phyloP scores from a whole-genome alignment of 1,140 invertebrate genomes.

The Procambarus virginalis region DNA sequence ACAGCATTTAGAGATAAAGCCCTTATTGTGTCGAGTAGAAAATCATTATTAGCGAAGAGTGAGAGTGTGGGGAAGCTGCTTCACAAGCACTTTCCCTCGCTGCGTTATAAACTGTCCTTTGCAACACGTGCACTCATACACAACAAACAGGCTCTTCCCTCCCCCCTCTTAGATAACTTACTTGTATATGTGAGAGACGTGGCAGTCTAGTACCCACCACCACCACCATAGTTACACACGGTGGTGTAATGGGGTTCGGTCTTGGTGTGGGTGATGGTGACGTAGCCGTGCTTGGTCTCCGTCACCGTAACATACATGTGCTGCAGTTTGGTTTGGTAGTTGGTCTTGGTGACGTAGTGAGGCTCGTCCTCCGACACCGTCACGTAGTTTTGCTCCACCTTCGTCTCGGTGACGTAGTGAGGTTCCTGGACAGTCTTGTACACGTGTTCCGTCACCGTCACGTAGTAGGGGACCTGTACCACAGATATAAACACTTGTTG shows the following conservation, averaged over 20 bases:
- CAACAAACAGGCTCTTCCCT: too few species aligned
- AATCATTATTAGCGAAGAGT: too few species aligned
- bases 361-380: conserved; percentile 68
- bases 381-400: conserved; percentile 69
- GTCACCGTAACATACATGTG: conserved; percentile 70
- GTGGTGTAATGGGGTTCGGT: conserved; percentile 67
- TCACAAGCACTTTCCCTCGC: too few species aligned
- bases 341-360: conserved; percentile 69
- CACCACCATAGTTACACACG: conserved; percentile 69
- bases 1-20: too few species aligned
- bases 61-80: too few species aligned
- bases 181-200: too few species aligned
- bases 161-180: too few species aligned
- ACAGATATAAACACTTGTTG: background rate
- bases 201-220: background rate
- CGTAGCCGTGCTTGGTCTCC: conserved; percentile 70
- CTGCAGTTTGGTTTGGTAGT: conserved; percentile 63
- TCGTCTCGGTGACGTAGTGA: conserved; percentile 70
- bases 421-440: conserved; percentile 70
- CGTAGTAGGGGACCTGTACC: conserved; percentile 68
- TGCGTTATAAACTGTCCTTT: too few species aligned
- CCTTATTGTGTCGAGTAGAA: too few species aligned
- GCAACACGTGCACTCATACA: too few species aligned
- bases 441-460: conserved; percentile 67
- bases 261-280: conserved; percentile 65